Evolutionary conservation across 2,888 invertebrate species (phyloP), one percentile per base, ranked within the genome.

Genomic region (Atherix ibis): DNA sequence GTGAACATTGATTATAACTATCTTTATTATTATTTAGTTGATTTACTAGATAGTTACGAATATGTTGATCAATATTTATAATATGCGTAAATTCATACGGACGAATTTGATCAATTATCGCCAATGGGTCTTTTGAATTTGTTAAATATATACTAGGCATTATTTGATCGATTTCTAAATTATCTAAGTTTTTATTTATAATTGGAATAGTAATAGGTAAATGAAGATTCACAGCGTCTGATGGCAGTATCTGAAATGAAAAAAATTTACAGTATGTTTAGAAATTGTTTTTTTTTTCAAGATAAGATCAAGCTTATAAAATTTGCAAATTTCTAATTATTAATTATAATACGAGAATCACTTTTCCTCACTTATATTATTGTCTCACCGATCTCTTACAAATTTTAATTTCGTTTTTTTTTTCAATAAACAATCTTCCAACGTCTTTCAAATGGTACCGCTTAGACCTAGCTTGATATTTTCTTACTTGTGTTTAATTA

Each of bases 41-140:
- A 28, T 12, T 9, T 27, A 27, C 12, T 4, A 31, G 6, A 18
- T 19, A 17, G 8, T 48, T 46, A 31, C 47, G 45, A 37, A 50
- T 50, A 39, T 52, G 50, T 35, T 46, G 47, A 38, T 53, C 52
- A 35, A 53, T 52, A 18, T 48, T 47, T 18, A 53, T 51, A 12
- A 53, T 45, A 32, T 52, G 51, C 30, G 50, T 51, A 29, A 52
- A 51, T 13, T 49, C 48, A 37, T 48, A 45, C 4, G 46, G 38
- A 27, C 44, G 47, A 26, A 53, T 41, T 34, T 44, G 45, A n/a
- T 48, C 44, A 22, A 46, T 39, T 31, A 47, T 48, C 50, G 51
- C 52, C 24, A 42, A 40, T n/a, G n/a, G n/a, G 19, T 48, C 41
- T 17, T 45, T 47, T 25, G 46, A 39, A 37, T 48, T 50, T 30